Conservation (phyloP, 2,113 vertebrate species). For the Hepsetus odoe region DNA sequence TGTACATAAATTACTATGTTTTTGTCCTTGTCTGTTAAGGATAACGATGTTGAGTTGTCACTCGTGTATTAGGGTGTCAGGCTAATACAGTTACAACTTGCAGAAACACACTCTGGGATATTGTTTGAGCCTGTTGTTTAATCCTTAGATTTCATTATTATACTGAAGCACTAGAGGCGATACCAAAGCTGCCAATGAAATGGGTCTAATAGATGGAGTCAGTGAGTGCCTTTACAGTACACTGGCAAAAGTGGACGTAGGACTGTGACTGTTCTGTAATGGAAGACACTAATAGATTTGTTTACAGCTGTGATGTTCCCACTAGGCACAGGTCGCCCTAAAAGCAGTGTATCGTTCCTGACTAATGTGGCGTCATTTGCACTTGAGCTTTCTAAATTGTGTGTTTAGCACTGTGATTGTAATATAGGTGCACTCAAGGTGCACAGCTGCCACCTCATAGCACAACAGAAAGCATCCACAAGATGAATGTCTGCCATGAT, state of each 20-base stretch:
- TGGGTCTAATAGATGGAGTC: conserved; percentile 22
- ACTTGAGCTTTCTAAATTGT: conserved; percentile 34
- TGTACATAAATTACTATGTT: neutral
- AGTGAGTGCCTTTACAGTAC: conserved; percentile 11
- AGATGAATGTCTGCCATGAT: conserved; percentile 20
- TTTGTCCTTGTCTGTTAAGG: neutral
- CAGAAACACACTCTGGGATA: neutral
- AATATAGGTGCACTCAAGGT: conserved; percentile 31
- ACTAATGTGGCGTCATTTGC: conserved; percentile 38
- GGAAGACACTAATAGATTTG: conserved; percentile 39
- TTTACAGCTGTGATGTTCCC: conserved; percentile 40
- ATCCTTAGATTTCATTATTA: neutral
- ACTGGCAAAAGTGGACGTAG: neutral
- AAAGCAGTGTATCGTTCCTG: conserved; percentile 30
- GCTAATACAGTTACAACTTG: neutral
- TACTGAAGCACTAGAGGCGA: neutral
- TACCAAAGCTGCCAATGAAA: conserved; percentile 22
- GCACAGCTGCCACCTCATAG: neutral
- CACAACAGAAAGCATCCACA: neutral
- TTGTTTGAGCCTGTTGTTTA: neutral
- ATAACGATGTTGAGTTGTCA: neutral
- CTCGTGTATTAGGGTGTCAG: neutral
- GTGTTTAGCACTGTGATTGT: conserved; percentile 34
- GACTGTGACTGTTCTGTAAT: conserved; percentile 21
- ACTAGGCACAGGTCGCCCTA: conserved; percentile 13